Evolutionary conservation across 2,797 vertebrate species (phyloP).

Genomic region (Lacerta agilis): DNA sequence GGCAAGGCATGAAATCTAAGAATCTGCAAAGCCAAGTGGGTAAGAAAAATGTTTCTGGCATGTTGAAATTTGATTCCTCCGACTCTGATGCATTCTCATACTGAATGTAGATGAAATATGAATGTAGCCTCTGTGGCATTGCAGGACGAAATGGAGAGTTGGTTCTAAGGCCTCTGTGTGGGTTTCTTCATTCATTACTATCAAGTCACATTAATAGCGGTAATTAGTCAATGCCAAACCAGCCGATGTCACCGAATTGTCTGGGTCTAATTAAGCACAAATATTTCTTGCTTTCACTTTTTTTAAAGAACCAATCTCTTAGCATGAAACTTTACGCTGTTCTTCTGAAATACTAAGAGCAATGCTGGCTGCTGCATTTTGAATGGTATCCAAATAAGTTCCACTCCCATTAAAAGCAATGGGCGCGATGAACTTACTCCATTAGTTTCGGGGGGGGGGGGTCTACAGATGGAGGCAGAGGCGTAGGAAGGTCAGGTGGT

Average conservation of each 20-base stretch:
- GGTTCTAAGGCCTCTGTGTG: constrained; percentile 51
- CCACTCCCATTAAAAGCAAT: too few relatives aligned
- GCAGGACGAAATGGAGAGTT: constrained; percentile 42
- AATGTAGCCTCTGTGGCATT: constrained; percentile 45
- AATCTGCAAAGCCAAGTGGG: neutral
- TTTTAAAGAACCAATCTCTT: constrained; percentile 34
- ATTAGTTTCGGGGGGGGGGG: too few relatives aligned
- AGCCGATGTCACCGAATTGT: constrained; percentile 62
- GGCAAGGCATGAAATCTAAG: constrained; percentile 52
- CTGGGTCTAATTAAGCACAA: constrained; percentile 66
- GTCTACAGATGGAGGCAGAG: too few relatives aligned
- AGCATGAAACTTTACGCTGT: constrained; percentile 43
- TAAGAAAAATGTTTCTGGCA: constrained; percentile 37
- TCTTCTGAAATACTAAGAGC: constrained; percentile 51
- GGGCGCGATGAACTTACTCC: too few relatives aligned
- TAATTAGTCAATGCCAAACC: constrained; percentile 65
- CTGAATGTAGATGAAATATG: constrained; percentile 44
- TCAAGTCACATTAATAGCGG: constrained; percentile 57
- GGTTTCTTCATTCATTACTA: constrained; percentile 52
- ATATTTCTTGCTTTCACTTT: constrained; percentile 32
- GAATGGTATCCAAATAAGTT: too few relatives aligned
- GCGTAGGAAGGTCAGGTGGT: too few relatives aligned
- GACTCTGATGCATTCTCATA: constrained; percentile 34
- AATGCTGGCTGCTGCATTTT: neutral
- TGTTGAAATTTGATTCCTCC: constrained; percentile 27